Evolutionary conservation across 2,113 vertebrate genomes (phyloP), one percentile per base, ranked within the genome.

Genomic region (Cathartes aura): DNA sequence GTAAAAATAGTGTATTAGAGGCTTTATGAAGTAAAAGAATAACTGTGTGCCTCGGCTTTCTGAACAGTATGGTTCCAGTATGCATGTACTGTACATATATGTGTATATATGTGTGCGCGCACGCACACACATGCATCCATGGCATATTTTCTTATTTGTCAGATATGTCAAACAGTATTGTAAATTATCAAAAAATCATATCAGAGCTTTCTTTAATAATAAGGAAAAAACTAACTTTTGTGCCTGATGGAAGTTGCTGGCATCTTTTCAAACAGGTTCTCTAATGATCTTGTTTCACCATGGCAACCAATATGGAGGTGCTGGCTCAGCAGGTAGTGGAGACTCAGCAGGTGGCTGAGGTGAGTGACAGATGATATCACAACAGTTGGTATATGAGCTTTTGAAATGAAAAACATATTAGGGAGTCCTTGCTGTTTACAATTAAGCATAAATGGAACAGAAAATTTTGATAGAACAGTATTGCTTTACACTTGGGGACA

Each of bases 291-390:
- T 98, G 97, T 96, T 98, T 99, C 98, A 98, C 98, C 98, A 99
- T 99, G 99, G 98, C 98, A 97, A 98, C 99, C 98, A 99, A 83
- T 98, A 96, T 98, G 98, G 99, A 99, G 98, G 98, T 99, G 98
- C 99, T 99, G 97, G 96, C 99, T 99, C 99, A 99, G 98, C 99
- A 99, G 98, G 99, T 99, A 98, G 98, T 98, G 97, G 98, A 98
- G 97, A 97, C 98, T 98, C 98, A 99, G 96, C 98, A 99, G 97
- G 98, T 99, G 97, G 98, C 98, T 98, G 99, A 99, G 99, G 99
- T 99, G 98, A 99, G 99, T 98, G 93, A 97, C 96, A 96, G 97
- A 93, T 94, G 93, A 97, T 93, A 95, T 92, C 95, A 74, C 78
- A 90, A 74, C 75, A 93, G 91, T 93, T 97, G 86, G 91, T 86